Base-by-base conservation (phyloP, 2,113 vertebrate genomes). In the Agelaius tricolor region DNA sequence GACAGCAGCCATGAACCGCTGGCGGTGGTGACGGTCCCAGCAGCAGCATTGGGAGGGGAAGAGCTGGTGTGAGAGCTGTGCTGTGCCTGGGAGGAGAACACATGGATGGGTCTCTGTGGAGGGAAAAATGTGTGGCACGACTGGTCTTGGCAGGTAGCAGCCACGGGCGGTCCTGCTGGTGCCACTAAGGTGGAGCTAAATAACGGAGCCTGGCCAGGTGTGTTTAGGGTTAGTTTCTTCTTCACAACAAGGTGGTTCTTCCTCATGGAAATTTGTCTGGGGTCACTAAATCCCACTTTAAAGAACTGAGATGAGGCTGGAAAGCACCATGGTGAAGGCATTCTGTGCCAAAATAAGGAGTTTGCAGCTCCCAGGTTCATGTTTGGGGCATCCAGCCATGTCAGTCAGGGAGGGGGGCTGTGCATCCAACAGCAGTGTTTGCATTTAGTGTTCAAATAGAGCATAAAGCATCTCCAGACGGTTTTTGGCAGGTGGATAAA, bases 301-400 rank as follows among this genome's bases (percentile, higher is more conserved):
- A 80, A 86, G 33, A 90, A 15, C 39, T 23, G 75, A 43, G 67
- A 19, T 27, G 19, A 58, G 37, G 27, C 47, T 86, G 0, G 0
- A 18, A 71, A 84, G 12, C 10, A 21, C 3, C 4, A 0, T 1
- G 2, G 18, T 30, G 5, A 72, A 88, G 44, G 28, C 0, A 0
- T 43, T 91, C 17, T 5, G 4, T 21, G 24, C 52, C 55, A 68
- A 58, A 90, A 80, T 39, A 57, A 15, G 63, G 85, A 35, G 26
- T 43, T 10, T 46, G 33, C 24, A 3, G 23, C 63, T 93, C 51
- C 61, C 10, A 6, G 17, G 33, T 61, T 76, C 2, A 0, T 0
- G 2, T 62, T 69, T 9, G 31, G 24, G 71, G 28, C 28, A 21
- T 21, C 37, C 35, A 52, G 49, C 58, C 2, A 0, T 3, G 8